Conservation (phyloP, 2,888 invertebrate species). For the Heliconius erato region DNA sequence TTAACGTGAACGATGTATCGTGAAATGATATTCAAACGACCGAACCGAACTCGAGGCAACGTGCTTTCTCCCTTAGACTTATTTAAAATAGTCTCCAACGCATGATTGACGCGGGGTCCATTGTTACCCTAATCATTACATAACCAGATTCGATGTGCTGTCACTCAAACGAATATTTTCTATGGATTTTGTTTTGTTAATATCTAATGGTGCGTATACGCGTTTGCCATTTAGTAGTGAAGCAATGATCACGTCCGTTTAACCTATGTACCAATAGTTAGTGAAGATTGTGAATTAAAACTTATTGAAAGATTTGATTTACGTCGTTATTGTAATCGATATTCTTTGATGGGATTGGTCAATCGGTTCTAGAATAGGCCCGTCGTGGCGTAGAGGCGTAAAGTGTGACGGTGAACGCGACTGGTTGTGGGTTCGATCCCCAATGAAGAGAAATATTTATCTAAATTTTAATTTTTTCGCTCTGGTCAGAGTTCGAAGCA, state of each 20-base stretch:
- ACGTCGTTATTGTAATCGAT: constrained; percentile 35
- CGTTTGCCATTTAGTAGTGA: constrained; percentile 83
- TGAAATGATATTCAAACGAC: constrained; percentile 57
- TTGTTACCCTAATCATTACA: constrained; percentile 77
- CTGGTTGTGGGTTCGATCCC: too few relatives aligned
- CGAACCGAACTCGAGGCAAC: constrained; percentile 69
- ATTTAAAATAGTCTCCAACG: constrained; percentile 83
- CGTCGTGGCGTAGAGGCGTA: too few relatives aligned
- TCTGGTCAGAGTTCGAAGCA: too few relatives aligned
- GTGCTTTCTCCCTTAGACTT: constrained; percentile 82
- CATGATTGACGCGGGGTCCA: constrained; percentile 76
- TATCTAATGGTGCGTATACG: constrained; percentile 82
- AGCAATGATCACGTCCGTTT: constrained; percentile 75
- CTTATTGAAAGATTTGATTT: constrained; percentile 44
- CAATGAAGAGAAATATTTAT: too few relatives aligned
- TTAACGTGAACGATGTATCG: constrained; percentile 59
- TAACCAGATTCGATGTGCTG: constrained; percentile 78
- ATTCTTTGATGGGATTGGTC: constrained; percentile 36
- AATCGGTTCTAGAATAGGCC: constrained; percentile 13
- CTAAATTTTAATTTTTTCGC: too few relatives aligned
- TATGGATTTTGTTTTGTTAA: constrained; percentile 78
- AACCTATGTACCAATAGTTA: constrained; percentile 68
- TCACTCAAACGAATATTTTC: constrained; percentile 76
- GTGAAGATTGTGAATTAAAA: constrained; percentile 46
- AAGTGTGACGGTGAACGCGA: too few relatives aligned